Conservation (phyloP, 2,888 invertebrate species). For the Corythucha ciliata region DNA sequence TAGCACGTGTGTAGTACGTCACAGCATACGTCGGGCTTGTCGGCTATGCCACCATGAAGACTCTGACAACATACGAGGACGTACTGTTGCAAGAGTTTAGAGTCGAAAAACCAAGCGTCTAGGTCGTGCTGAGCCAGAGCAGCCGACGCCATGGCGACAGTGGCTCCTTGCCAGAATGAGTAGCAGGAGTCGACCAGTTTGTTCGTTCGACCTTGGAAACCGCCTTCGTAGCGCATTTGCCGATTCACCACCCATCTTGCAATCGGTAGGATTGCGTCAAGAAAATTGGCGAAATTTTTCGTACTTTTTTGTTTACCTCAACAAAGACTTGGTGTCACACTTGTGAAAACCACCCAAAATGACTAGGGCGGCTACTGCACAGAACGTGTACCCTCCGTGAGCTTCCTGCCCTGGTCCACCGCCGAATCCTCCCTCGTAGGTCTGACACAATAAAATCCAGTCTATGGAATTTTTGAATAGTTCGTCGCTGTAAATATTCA, state of each 20-base stretch:
- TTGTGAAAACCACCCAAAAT: constrained; percentile 65
- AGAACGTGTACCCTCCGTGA: constrained; percentile 98
- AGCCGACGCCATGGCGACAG: constrained; percentile 38
- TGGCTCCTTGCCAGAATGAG: constrained; percentile 97
- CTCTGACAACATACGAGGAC: constrained; percentile 87
- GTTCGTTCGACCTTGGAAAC: constrained; percentile 95
- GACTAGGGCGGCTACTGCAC: constrained; percentile 83
- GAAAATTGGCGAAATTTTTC: too few species aligned
- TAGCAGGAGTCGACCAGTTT: constrained; percentile 98
- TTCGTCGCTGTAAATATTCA: constrained; percentile 63
- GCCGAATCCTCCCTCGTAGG: constrained; percentile 97
- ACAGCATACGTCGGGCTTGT: constrained; percentile 77
- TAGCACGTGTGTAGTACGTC: constrained; percentile 78
- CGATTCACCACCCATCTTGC: constrained; percentile 79
- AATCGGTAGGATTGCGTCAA: constrained; percentile 30
- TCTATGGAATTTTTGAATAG: constrained; percentile 79
- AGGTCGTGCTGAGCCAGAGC: constrained; percentile 7
- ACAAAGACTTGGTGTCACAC: constrained; percentile 64
- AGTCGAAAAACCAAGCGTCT: constrained; percentile 64
- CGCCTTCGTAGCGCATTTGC: constrained; percentile 92
- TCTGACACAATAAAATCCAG: constrained; percentile 93
- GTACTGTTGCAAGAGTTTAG: constrained; percentile 87
- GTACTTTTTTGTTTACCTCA: too few species aligned
- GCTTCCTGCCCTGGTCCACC: constrained; percentile 93
- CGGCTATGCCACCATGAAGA: constrained; percentile 77